Conservation (phyloP, 1,140 invertebrate genomes). For the Anastrepha obliqua region DNA sequence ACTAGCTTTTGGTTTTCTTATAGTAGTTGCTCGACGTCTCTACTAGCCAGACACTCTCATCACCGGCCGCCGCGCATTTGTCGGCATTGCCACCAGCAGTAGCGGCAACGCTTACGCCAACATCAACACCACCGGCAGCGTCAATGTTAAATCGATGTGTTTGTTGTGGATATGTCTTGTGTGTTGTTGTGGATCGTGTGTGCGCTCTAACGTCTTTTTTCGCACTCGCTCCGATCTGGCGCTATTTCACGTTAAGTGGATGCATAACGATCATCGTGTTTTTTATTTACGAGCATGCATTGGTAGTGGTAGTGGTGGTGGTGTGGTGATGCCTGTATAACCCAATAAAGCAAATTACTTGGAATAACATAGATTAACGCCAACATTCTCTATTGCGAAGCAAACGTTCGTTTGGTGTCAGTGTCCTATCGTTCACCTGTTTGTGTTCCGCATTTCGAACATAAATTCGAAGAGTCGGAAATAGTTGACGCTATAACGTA, state of each 20-base stretch:
- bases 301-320: not conserved
- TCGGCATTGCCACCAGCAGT: constrained; percentile 32
- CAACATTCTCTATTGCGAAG: no score
- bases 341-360: not conserved
- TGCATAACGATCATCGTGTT: not conserved
- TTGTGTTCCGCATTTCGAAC: no score
- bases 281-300: not conserved
- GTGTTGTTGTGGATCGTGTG: constrained; percentile 36
- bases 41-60: not conserved
- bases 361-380: not conserved
- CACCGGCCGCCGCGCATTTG: not conserved
- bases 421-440: no score
- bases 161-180: not conserved
- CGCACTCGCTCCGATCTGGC: not conserved
- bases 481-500: no score
- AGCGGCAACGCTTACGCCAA: not conserved
- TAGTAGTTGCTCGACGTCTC: not conserved
- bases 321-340: not conserved
- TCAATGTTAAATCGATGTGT: constrained; percentile 17
- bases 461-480: no score
- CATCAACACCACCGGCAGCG: not conserved
- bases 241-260: not conserved
- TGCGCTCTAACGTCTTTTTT: constrained; percentile 35
- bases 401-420: no score
- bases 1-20: constrained; percentile 18